Evolutionary conservation across 2,888 invertebrate species (phyloP).

Genomic region (Metopia argyrocephala): DNA sequence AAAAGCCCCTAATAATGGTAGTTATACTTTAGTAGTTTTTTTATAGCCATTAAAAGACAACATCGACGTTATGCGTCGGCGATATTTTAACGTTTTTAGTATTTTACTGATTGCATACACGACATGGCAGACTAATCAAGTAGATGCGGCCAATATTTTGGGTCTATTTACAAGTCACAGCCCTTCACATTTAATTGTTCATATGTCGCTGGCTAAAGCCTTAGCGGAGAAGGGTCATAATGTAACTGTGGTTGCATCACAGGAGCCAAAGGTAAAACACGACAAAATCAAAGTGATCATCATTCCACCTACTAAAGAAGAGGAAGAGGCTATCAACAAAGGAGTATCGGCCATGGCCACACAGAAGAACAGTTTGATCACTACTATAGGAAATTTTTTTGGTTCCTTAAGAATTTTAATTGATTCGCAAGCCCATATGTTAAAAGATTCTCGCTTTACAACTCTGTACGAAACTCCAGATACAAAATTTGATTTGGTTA

Average conservation of each 20-base stretch:
- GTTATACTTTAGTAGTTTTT: neutral
- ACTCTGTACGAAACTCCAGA: conserved; percentile 71
- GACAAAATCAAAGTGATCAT: conserved; percentile 70
- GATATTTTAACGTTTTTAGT: neutral
- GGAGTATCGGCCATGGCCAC: conserved; percentile 65
- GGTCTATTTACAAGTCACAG: conserved; percentile 75
- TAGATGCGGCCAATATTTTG: conserved; percentile 71
- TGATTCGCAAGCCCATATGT: conserved; percentile 69
- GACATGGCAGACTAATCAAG: conserved; percentile 31
- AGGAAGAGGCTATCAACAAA: conserved; percentile 62
- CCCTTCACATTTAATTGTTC: conserved; percentile 75
- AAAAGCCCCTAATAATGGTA: neutral
- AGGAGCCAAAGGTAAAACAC: conserved; percentile 71
- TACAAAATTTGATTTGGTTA: conserved; percentile 74
- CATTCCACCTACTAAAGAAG: conserved; percentile 67
- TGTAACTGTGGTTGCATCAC: conserved; percentile 72
- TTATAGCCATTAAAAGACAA: neutral
- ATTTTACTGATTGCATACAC: conserved; percentile 4
- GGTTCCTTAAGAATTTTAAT: conserved; percentile 65
- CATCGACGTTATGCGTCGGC: neutral
- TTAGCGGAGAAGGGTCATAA: conserved; percentile 75
- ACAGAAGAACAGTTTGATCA: conserved; percentile 65
- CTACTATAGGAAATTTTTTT: conserved; percentile 61
- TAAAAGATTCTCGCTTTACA: conserved; percentile 70
- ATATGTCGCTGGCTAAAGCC: conserved; percentile 72